A percentile compares a stretch with the other conserved stretches of the same genome.
These are phyloP conservation scores for Phocoena phocoena DNA, from an alignment of 2,113 vertebrate genomes.

Conservation along the genomic window DNA sequence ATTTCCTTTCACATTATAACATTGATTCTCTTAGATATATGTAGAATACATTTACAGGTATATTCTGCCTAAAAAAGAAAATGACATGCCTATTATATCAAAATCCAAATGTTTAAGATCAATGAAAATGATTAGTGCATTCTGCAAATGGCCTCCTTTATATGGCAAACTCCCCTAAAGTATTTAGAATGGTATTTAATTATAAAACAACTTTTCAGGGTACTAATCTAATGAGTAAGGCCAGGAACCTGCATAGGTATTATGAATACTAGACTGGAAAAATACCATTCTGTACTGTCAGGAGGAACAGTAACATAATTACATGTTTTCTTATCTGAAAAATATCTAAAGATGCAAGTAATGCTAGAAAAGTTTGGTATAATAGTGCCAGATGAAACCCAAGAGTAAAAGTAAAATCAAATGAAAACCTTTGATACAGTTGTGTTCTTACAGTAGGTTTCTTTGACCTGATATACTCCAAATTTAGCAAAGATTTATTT, in stretches of 20 bases:
- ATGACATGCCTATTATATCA: neutral
- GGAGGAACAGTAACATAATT: neutral
- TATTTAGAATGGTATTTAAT: conserved; percentile 7
- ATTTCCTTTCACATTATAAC: conserved; percentile 6
- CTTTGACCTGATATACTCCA: neutral
- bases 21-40: neutral
- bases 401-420: neutral
- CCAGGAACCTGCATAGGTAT: neutral
- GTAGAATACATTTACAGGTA: neutral
- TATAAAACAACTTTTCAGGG: neutral
- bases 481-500: conserved; percentile 53
- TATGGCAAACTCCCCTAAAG: neutral
- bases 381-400: neutral
- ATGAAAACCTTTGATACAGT: neutral
- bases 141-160: neutral
- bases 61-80: conserved; percentile 9
- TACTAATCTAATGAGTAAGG: neutral
- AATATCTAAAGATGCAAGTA: neutral
- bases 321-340: neutral
- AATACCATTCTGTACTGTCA: neutral
- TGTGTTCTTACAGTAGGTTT: neutral
- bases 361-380: neutral
- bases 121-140: neutral
- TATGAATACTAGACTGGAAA: neutral
- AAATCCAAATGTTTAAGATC: neutral